These are phyloP conservation scores for Lutraria rhynchaena DNA, from an alignment of 1,140 invertebrate species.

Conservation along the genomic window DNA sequence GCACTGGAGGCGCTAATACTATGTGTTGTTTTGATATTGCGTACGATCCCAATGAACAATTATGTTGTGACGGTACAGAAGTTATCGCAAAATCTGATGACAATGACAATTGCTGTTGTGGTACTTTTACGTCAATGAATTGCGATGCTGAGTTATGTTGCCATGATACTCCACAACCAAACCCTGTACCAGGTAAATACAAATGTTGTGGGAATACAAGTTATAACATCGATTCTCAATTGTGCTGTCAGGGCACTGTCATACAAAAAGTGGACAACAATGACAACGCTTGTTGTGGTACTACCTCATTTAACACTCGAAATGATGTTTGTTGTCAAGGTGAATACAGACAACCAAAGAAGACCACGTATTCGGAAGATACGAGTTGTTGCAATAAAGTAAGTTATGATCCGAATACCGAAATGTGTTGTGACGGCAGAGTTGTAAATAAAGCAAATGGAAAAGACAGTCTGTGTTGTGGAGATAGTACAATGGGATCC, in stretches of 20 bases:
- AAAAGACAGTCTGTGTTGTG: slow-evolving; percentile 24
- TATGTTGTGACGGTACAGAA: slow-evolving; percentile 40
- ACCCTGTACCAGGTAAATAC: neutral
- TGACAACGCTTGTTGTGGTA: slow-evolving; percentile 40
- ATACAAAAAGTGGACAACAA: slow-evolving; percentile 10
- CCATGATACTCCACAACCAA: slow-evolving; percentile 18
- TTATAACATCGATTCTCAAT: slow-evolving; percentile 14
- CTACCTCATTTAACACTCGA: slow-evolving; percentile 6
- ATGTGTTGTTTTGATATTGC: slow-evolving; percentile 28
- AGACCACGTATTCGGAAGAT: slow-evolving; percentile 13
- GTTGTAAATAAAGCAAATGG: neutral
- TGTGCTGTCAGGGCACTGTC: slow-evolving; percentile 11
- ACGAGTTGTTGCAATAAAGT: slow-evolving; percentile 17
- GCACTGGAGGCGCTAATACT: slow-evolving; percentile 3
- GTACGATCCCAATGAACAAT: slow-evolving; percentile 4
- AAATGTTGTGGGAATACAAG: slow-evolving; percentile 26
- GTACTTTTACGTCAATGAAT: slow-evolving; percentile 4
- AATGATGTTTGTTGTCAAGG: slow-evolving; percentile 35
- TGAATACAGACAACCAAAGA: slow-evolving; percentile 13
- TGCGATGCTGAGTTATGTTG: slow-evolving; percentile 12
- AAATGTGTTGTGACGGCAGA: slow-evolving; percentile 26
- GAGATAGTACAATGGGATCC: slow-evolving; percentile 24
- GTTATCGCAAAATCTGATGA: slow-evolving; percentile 18
- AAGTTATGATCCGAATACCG: slow-evolving; percentile 3
- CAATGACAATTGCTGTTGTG: slow-evolving; percentile 28